phyloP scores from a whole-genome alignment of 1,140 invertebrate genomes.

The Pseudomyrmex gracilis region DNA sequence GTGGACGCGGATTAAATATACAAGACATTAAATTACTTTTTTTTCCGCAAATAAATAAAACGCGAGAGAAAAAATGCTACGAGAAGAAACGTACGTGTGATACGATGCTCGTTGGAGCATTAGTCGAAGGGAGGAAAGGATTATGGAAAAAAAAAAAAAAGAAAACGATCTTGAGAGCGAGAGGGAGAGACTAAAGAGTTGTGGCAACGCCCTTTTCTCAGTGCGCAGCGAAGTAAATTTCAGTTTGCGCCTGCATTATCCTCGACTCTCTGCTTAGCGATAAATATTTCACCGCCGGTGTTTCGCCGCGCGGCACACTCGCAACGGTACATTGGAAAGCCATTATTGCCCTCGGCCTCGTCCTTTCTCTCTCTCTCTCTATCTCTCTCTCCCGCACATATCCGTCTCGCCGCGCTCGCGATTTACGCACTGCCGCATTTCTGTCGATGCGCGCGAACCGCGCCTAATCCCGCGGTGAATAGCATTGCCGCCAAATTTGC shows the following conservation, averaged over 20 bases:
- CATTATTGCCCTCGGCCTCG: constrained; percentile 76
- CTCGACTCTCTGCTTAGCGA: constrained; percentile 47
- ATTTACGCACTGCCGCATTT: constrained; percentile 58
- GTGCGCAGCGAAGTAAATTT: constrained; percentile 66
- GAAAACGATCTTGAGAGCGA: constrained; percentile 8
- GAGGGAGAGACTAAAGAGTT: background rate
- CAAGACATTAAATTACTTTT: no score
- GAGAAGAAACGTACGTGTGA: constrained; percentile 10
- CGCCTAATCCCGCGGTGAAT: constrained; percentile 54
- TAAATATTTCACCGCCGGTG: constrained; percentile 71
- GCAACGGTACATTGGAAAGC: constrained; percentile 80
- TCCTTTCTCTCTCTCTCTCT: constrained; percentile 53
- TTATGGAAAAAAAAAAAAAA: constrained; percentile 39
- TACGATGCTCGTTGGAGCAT: background rate
- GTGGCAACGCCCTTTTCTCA: constrained; percentile 31
- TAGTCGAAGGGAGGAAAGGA: background rate
- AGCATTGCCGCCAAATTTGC: constrained; percentile 67
- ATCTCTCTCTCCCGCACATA: constrained; percentile 44
- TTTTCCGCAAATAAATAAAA: background rate
- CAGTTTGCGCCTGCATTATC: constrained; percentile 75
- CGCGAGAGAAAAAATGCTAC: background rate
- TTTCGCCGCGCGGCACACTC: constrained; percentile 48
- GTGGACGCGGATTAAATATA: no score
- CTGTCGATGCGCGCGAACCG: constrained; percentile 21
- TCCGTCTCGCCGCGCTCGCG: constrained; percentile 29